Base-by-base conservation (phyloP, 2,888 invertebrate species). In the Amphimallon solstitiale region DNA sequence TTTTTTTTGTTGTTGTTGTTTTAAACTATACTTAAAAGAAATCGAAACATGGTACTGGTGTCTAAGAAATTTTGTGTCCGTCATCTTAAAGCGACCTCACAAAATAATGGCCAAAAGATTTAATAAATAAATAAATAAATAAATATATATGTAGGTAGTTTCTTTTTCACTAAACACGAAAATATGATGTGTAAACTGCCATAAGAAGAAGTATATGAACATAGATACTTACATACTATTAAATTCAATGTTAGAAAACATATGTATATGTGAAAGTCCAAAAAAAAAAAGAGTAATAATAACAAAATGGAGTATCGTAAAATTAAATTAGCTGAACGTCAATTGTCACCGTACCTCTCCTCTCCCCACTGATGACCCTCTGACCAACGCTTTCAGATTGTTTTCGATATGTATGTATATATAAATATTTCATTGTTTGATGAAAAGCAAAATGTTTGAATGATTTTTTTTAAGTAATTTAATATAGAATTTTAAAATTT, bases 101-200 rank as follows among this genome's bases (percentile, higher is more conserved):
- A 60, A 60, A 43, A 35, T 63, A 52, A 63, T 52, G 63, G 52
- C 63, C 63, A 63, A 63, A 63, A 51, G n/a, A n/a, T n/a, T n/a
- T n/a, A n/a, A n/a, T n/a, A n/a, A n/a, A n/a, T n/a, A n/a, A 43
- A 23, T 6, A 17, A 6, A 9, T 17, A 43, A 45, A 17, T 45
- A 17, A 15, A 21, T 21, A 54, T 15, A 37, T 43, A 43, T 59
- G 59, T 63, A 63, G 63, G 52, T 63, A 52, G 52, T 38, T 51
- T 63, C 23, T 23, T 59, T 52, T 34, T 12, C 45, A 51, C 40
- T 52, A 51, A 63, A 63, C 40, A 43, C 43, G n/a, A 51, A 63
- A 52, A 19, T 61, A 52, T 19, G n/a, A 45, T 52, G 43, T 29
- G 34, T 63, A 63, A 29, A 63, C 63, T 63, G 63, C 63, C 63